A percentile compares a stretch with the other conserved stretches of the same genome.
Evolutionary conservation across 1,140 invertebrate genomes (phyloP).

Genomic region (Arctopsyche grandis): DNA sequence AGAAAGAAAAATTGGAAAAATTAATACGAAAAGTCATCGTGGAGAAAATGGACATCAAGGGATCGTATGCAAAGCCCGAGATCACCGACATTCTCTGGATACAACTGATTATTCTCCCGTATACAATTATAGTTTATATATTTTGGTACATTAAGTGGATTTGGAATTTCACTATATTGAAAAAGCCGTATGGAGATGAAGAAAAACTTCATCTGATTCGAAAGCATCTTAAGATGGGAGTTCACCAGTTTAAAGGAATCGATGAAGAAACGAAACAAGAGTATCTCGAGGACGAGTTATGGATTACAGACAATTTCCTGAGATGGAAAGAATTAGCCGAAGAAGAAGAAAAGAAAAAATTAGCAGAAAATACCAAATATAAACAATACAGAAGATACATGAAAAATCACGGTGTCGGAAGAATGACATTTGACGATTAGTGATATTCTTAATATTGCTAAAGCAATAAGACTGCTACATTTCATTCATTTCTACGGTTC

Average conservation of each 20-base stretch:
- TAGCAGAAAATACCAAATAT: slow-evolving; percentile 81
- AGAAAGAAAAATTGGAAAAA: slow-evolving; percentile 79
- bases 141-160: slow-evolving; percentile 83
- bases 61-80: slow-evolving; percentile 86
- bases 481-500: not conserved
- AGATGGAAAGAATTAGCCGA: slow-evolving; percentile 85
- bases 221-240: slow-evolving; percentile 77
- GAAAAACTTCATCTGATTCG: slow-evolving; percentile 88
- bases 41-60: slow-evolving; percentile 91
- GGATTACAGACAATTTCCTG: slow-evolving; percentile 82
- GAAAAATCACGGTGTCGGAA: slow-evolving; percentile 80
- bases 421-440: slow-evolving; percentile 84
- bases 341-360: slow-evolving; percentile 81
- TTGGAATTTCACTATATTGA: slow-evolving; percentile 80
- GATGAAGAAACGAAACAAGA: slow-evolving; percentile 80
- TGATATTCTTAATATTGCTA: slow-evolving; percentile 58
- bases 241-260: slow-evolving; percentile 75
- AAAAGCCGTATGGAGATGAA: slow-evolving; percentile 80
- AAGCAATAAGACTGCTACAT: slow-evolving; percentile 1
- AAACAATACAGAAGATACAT: slow-evolving; percentile 84
- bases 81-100: slow-evolving; percentile 83
- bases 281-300: slow-evolving; percentile 80
- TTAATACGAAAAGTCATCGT: slow-evolving; percentile 84
- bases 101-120: slow-evolving; percentile 82
- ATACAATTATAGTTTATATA: slow-evolving; percentile 74